These are phyloP conservation scores for Cordylochernes scorpioides DNA, from an alignment of 2,888 invertebrate genomes.

Conservation along the genomic window DNA sequence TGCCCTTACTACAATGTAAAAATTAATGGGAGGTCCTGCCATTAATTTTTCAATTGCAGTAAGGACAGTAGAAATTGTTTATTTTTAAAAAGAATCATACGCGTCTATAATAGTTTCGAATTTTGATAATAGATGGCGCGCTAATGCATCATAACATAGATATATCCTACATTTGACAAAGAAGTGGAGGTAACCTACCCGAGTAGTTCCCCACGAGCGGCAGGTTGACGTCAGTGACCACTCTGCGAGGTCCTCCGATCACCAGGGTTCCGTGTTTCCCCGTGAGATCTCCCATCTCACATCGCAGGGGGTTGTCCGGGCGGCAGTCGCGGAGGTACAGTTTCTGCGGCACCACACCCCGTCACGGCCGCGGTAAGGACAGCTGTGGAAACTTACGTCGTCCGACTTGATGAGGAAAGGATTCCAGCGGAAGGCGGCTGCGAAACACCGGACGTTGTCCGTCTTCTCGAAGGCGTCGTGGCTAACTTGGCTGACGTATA, in stretches of 20 bases:
- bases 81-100: background rate
- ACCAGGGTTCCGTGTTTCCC: constrained; percentile 54
- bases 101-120: background rate
- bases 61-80: background rate
- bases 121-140: background rate
- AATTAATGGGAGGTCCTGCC: too few relatives aligned
- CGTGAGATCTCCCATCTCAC: constrained; percentile 69
- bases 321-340: constrained; percentile 68
- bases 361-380: background rate
- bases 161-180: too few relatives aligned
- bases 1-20: too few relatives aligned
- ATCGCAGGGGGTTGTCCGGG: constrained; percentile 56
- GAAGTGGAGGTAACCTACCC: too few relatives aligned
- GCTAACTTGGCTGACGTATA: constrained; percentile 68
- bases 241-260: constrained; percentile 43
- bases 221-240: constrained; percentile 60
- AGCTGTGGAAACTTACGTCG: constrained; percentile 6
- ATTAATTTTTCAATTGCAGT: background rate
- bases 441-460: constrained; percentile 52
- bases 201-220: constrained; percentile 31
- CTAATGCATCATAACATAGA: too few relatives aligned
- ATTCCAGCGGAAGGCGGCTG: constrained; percentile 44
- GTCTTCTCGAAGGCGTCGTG: constrained; percentile 63
- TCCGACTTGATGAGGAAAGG: constrained; percentile 12
- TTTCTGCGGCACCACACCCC: constrained; percentile 27